Evolutionary conservation across 2,113 vertebrate species (phyloP), one percentile per base, ranked within the genome.

Genomic region (Gadus macrocephalus): DNA sequence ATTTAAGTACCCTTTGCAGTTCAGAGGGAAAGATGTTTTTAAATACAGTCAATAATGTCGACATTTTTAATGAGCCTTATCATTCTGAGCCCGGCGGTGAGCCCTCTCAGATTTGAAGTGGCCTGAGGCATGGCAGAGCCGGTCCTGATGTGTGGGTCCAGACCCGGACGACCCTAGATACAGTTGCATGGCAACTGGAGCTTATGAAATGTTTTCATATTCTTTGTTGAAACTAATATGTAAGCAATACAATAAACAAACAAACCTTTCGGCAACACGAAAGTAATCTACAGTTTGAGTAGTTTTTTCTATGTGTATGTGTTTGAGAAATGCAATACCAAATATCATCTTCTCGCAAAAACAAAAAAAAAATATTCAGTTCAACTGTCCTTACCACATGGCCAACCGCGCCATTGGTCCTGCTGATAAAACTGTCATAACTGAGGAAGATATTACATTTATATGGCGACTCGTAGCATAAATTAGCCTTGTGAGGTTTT

Each of bases 351-450:
- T 49, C 6, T 9, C 42, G 11, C 42, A 49, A 49, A 49, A 14
- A 9, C 42, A 14, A 49, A 49, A 49, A 3, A 3, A 49, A 72
- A 76, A 78, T 82, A 77, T 82, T 77, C 72, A 80, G 79, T 87
- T 86, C 81, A 86, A 81, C 73, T 83, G 81, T 86, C 81, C 83
- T 49, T 86, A 85, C 69, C 75, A 80, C 80, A 71, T 78, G 66
- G 75, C 81, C 84, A 84, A 79, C 68, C 35, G 68, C 85, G 85
- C 85, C 83, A 83, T 91, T 90, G 90, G 84, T 90, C 80, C 85
- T 89, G 72, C 87, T 90, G 88, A 90, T 91, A 90, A 91, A 92
- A 87, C 87, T 89, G 89, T 90, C 91, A 86, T 88, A 75, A 78
- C 79, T 79, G 73, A 85, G 73, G 80, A 83, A 84, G 74, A 85